Percentiles rank a stretch among this genome's conserved stretches.
Evolutionary conservation across 2,888 invertebrate genomes (phyloP).

Genomic region (Drosophila nr. fundita): DNA sequence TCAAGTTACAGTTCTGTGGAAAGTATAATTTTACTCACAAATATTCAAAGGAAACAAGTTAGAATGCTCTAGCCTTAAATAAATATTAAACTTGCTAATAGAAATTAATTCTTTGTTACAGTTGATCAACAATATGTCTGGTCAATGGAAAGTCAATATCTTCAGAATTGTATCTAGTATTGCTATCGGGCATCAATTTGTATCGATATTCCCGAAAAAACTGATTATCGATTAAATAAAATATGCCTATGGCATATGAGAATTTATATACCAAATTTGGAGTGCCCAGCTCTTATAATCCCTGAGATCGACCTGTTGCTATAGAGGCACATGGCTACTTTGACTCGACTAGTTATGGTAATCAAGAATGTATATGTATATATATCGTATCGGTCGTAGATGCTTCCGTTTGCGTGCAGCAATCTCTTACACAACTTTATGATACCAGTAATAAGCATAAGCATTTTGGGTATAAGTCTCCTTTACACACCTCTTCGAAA

Average conservation of each 20-base stretch:
- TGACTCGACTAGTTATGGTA: no score
- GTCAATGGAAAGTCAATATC: neutral
- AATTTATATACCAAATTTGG: neutral
- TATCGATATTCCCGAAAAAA: neutral
- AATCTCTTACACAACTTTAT: neutral
- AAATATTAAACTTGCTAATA: neutral
- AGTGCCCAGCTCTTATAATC: neutral
- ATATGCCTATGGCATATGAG: neutral
- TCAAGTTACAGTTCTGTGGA: neutral
- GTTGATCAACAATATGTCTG: neutral
- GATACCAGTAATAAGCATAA: neutral
- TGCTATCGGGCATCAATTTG: neutral
- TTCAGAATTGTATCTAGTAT: neutral
- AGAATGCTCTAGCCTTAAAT: no score
- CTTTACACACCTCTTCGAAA: conserved; percentile 4
- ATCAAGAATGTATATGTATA: neutral
- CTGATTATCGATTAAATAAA: neutral
- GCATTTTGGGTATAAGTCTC: neutral
- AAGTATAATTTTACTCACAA: neutral
- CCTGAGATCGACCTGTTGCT: neutral
- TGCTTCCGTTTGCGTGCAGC: neutral
- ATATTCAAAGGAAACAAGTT: neutral
- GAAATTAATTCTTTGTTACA: neutral
- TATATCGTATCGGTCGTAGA: neutral
- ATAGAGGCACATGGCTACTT: no score